phyloP scores from a whole-genome alignment of 2,888 invertebrate genomes.

The Suillia variegata region DNA sequence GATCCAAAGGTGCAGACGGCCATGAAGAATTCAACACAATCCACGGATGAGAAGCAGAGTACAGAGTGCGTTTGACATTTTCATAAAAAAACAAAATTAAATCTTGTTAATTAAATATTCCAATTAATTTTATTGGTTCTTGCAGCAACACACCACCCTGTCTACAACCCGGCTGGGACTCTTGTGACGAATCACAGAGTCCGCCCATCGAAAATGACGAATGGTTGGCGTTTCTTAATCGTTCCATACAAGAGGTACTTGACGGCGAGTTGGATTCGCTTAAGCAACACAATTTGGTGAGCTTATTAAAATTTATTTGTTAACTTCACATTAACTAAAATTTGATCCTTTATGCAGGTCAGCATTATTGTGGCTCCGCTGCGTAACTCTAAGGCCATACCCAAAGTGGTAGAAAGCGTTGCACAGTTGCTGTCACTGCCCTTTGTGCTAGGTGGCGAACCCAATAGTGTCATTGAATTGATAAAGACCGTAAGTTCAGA shows the following conservation, averaged over 20 bases:
- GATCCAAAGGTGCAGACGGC: slow-evolving; percentile 22
- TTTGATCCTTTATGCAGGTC: slow-evolving; percentile 49
- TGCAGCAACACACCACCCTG: slow-evolving; percentile 56
- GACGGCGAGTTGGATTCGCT: slow-evolving; percentile 78
- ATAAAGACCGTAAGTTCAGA: slow-evolving; percentile 59
- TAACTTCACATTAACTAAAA: background rate
- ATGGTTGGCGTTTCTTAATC: slow-evolving; percentile 83
- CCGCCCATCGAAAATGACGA: slow-evolving; percentile 82
- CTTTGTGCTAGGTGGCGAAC: slow-evolving; percentile 64
- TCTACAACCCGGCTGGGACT: slow-evolving; percentile 60
- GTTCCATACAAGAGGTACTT: slow-evolving; percentile 81
- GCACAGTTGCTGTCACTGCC: slow-evolving; percentile 70
- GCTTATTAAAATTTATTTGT: slow-evolving; percentile 26
- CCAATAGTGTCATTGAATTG: slow-evolving; percentile 59
- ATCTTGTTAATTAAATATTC: too few species aligned
- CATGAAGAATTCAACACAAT: slow-evolving; percentile 45
- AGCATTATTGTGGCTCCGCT: slow-evolving; percentile 70
- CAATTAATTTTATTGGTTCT: too few species aligned
- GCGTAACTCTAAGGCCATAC: slow-evolving; percentile 68
- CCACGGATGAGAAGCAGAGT: slow-evolving; percentile 52
- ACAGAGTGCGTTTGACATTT: slow-evolving; percentile 40
- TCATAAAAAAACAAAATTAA: background rate
- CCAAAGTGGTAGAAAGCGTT: slow-evolving; percentile 69
- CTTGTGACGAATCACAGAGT: slow-evolving; percentile 64
- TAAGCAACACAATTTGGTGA: slow-evolving; percentile 71